Conservation (phyloP, 2,113 vertebrate species). For the Balaenoptera acutorostrata region DNA sequence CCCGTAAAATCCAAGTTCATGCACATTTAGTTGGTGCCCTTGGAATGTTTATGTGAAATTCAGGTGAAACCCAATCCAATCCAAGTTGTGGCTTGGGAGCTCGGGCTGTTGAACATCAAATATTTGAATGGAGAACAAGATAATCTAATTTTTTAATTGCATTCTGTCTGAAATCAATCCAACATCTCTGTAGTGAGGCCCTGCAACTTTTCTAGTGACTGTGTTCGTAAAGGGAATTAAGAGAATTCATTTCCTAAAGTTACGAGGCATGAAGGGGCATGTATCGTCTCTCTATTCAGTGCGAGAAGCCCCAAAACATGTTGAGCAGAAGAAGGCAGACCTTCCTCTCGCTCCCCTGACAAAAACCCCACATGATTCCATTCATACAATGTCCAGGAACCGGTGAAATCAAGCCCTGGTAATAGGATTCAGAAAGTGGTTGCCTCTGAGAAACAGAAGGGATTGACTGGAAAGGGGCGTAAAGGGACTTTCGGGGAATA, state of each 20-base stretch:
- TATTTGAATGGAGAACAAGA: no score
- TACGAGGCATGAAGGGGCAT: not conserved
- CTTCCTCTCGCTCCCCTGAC: not conserved
- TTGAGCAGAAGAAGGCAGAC: not conserved
- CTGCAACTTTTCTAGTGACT: not conserved
- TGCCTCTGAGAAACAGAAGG: not conserved
- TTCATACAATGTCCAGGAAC: not conserved
- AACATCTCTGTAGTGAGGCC: not conserved
- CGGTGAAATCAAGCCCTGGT: rapidly evolving
- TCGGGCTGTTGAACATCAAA: no score
- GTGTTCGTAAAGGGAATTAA: not conserved
- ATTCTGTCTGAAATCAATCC: not conserved
- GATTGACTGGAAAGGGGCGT: not conserved
- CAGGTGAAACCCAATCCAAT: no score
- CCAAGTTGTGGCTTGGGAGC: no score
- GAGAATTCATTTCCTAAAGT: not conserved
- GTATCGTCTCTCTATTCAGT: not conserved
- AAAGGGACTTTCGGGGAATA: not conserved
- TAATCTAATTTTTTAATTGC: not conserved
- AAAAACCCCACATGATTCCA: no score
- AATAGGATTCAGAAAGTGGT: not conserved
- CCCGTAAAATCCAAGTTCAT: no score
- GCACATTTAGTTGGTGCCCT: no score
- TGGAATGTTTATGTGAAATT: no score
- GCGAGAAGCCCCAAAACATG: no score